These are phyloP conservation scores for Coregonus sp. DNA, from an alignment of 2,797 vertebrate species.

Conservation along the genomic window DNA sequence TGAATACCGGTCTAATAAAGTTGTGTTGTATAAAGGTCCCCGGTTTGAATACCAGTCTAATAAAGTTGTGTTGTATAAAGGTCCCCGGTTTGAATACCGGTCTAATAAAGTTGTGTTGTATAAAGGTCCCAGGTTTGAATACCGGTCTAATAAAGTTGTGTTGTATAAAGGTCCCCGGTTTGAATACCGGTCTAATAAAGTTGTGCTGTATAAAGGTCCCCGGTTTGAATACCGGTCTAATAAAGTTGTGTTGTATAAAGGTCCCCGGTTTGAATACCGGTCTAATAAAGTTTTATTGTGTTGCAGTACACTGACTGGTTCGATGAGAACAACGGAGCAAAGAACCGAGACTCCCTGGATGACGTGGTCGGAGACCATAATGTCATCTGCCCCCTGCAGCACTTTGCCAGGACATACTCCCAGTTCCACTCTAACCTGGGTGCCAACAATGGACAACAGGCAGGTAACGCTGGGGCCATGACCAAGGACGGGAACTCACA, in stretches of 20 bases:
- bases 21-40: too few species aligned
- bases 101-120: too few species aligned
- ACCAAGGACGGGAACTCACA: conserved; percentile 71
- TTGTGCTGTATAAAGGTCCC: too few species aligned
- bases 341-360: conserved; percentile 89
- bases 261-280: neutral
- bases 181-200: too few species aligned
- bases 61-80: too few species aligned
- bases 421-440: conserved; percentile 69
- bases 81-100: too few species aligned
- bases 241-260: neutral
- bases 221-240: too few species aligned
- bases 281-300: conserved; percentile 43
- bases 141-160: too few species aligned
- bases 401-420: conserved; percentile 81
- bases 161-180: too few species aligned
- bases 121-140: too few species aligned
- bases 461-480: conserved; percentile 42
- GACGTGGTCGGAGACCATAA: conserved; percentile 93
- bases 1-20: too few species aligned
- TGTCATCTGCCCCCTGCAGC: conserved; percentile 87
- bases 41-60: too few species aligned
- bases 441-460: conserved; percentile 46
- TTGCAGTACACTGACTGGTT: conserved; percentile 94
- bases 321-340: conserved; percentile 83